Evolutionary conservation across 1,140 invertebrate genomes (phyloP).

Genomic region (Palaemon carinicauda): DNA sequence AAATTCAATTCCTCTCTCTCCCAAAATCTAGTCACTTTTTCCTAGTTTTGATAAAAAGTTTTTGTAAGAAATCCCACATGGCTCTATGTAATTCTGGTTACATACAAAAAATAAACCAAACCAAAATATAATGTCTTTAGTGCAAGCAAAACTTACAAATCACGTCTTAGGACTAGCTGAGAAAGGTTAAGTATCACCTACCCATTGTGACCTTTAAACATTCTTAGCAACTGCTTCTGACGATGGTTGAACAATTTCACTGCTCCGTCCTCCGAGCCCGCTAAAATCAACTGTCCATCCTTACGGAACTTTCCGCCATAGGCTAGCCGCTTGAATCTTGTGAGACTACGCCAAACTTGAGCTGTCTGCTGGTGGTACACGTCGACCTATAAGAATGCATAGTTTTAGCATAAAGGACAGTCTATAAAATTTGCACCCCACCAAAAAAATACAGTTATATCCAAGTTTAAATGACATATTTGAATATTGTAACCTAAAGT

Average conservation of each 20-base stretch:
- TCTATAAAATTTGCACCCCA: too few species aligned
- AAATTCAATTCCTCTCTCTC: too few species aligned
- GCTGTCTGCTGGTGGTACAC: conserved; percentile 43
- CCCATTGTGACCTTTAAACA: conserved; percentile 75
- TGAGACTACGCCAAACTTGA: conserved; percentile 67
- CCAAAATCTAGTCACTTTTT: too few species aligned
- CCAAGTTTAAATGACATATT: neutral
- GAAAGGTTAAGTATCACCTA: conserved; percentile 60
- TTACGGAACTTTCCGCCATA: conserved; percentile 85
- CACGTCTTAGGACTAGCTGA: too few species aligned
- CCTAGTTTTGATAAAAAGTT: too few species aligned
- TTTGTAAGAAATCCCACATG: too few species aligned
- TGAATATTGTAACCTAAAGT: too few species aligned
- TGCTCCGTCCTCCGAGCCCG: conserved; percentile 86
- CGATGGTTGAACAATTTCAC: conserved; percentile 89
- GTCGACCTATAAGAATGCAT: conserved; percentile 28
- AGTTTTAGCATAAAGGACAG: too few species aligned
- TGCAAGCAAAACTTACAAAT: too few species aligned
- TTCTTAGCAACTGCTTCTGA: conserved; percentile 78
- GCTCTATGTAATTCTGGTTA: too few species aligned
- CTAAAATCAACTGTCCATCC: conserved; percentile 85
- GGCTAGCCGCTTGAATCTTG: conserved; percentile 84
- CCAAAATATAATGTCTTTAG: too few species aligned
- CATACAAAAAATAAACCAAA: too few species aligned
- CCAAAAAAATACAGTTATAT: neutral